Percentiles rank a stretch among this genome's conserved stretches.
Evolutionary conservation across 2,888 invertebrate species (phyloP).

Genomic region (Monoplex corrugatus): DNA sequence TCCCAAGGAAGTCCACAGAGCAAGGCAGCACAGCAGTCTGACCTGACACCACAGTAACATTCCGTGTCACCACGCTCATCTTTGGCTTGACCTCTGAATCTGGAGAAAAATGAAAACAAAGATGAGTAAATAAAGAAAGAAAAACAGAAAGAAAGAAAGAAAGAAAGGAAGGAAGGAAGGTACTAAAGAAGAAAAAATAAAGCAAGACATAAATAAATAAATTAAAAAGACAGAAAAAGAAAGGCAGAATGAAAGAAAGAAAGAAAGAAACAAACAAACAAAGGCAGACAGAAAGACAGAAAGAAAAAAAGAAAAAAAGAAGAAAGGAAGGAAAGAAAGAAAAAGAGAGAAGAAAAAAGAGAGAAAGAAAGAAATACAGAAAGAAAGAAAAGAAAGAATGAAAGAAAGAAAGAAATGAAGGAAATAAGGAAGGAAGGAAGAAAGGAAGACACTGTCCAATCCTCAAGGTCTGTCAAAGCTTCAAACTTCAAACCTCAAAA

Average conservation of each 20-base stretch:
- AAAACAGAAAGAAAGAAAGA: not conserved
- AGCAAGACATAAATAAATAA: not conserved
- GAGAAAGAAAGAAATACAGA: not conserved
- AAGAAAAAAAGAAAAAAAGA: not conserved
- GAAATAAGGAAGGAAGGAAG: not conserved
- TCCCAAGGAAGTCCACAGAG: slow-evolving; percentile 72
- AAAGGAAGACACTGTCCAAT: too few relatives aligned
- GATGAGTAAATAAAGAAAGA: not conserved
- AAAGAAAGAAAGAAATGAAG: not conserved
- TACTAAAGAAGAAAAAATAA: not conserved
- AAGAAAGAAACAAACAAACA: not conserved
- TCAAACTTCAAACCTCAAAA: too few relatives aligned
- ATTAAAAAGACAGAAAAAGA: not conserved
- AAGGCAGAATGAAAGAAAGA: not conserved
- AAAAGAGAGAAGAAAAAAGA: not conserved
- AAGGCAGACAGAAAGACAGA: not conserved
- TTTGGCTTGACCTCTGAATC: slow-evolving; percentile 67
- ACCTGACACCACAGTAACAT: slow-evolving; percentile 73
- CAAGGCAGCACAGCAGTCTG: slow-evolving; percentile 75
- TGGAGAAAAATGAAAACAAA: slow-evolving; percentile 47
- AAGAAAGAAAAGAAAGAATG: not conserved
- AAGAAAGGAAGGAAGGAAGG: not conserved
- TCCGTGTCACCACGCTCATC: slow-evolving; percentile 69
- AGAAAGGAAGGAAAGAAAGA: not conserved
- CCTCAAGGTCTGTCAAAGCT: too few relatives aligned